Percentiles rank a stretch among this genome's conserved stretches.
Evolutionary conservation across 2,113 vertebrate species (phyloP).

Genomic region (Odobenus rosmarus): DNA sequence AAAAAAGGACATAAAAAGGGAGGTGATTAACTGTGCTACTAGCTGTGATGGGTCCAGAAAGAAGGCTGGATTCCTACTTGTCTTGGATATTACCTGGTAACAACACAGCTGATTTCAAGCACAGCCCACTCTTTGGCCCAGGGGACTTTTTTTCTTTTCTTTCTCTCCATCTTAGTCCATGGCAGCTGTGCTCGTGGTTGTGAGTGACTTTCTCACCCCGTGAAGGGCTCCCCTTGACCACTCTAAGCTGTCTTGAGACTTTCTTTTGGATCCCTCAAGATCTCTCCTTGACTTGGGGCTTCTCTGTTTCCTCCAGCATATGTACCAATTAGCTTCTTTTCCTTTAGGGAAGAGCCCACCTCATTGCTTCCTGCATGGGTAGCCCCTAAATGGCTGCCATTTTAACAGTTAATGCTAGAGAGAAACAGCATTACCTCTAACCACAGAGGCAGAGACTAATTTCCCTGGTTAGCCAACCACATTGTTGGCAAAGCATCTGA

Average conservation of each 20-base stretch:
- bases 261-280: not conserved
- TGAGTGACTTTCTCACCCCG: not conserved
- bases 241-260: not conserved
- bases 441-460: not conserved
- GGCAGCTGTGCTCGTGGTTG: not conserved
- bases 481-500: not conserved
- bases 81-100: not conserved
- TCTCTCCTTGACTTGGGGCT: not conserved
- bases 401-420: not conserved
- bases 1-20: not conserved
- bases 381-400: not conserved
- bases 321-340: not conserved
- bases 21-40: not conserved
- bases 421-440: not conserved
- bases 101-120: not conserved
- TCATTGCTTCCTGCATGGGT: not conserved
- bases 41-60: not conserved
- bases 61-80: not conserved
- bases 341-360: not conserved
- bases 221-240: not conserved
- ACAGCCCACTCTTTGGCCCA: not conserved
- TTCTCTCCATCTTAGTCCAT: not conserved
- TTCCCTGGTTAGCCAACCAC: not conserved
- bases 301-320: not conserved
- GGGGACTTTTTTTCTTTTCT: not conserved